phyloP scores from a whole-genome alignment of 2,113 vertebrate species.

The Polypterus bichir region DNA sequence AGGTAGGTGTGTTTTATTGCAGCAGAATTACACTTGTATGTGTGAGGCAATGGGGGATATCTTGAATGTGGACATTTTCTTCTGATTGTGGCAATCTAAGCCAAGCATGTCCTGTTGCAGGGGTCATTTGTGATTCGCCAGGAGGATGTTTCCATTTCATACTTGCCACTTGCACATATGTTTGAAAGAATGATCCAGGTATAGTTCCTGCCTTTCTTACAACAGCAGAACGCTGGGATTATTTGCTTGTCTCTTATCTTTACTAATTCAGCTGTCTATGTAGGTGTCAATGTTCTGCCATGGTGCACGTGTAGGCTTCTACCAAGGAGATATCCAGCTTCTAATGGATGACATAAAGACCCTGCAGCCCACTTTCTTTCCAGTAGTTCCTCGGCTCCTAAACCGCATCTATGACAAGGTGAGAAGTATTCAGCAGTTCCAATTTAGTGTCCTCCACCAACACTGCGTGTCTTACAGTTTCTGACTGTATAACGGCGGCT shows the following conservation, averaged over 20 bases:
- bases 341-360: slow-evolving; percentile 64
- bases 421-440: not conserved
- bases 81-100: too few species aligned
- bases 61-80: too few species aligned
- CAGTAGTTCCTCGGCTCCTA: slow-evolving; percentile 55
- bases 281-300: slow-evolving; percentile 57
- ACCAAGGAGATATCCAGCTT: slow-evolving; percentile 55
- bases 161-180: slow-evolving; percentile 63
- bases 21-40: too few species aligned
- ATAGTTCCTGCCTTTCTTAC: not conserved
- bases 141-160: slow-evolving; percentile 60
- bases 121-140: slow-evolving; percentile 50
- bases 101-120: slow-evolving; percentile 23
- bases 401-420: slow-evolving; percentile 65
- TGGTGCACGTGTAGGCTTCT: slow-evolving; percentile 55
- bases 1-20: slow-evolving; percentile 39
- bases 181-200: slow-evolving; percentile 66
- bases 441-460: too few species aligned
- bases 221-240: not conserved
- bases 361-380: slow-evolving; percentile 56
- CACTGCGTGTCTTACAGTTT: too few species aligned
- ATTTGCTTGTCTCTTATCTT: not conserved
- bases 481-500: too few species aligned
- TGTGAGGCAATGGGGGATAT: too few species aligned
- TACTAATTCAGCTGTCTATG: slow-evolving; percentile 3